Conservation (phyloP, 2,888 invertebrate species). For the Hoplodrina ambigua region DNA sequence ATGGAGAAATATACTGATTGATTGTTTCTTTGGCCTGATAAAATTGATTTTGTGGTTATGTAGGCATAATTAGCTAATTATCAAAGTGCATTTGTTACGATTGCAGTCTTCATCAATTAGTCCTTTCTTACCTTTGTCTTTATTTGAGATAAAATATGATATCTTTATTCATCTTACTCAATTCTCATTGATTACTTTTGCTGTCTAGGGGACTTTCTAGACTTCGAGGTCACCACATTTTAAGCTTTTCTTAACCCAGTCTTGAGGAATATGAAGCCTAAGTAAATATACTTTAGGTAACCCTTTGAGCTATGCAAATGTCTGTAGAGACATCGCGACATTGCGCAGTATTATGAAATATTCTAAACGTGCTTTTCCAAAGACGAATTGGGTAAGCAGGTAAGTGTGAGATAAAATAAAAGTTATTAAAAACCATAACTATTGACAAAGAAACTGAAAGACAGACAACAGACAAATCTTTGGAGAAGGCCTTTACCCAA, state of each 20-base stretch:
- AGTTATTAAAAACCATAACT: background rate
- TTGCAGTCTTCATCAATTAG: no score
- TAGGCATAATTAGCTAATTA: background rate
- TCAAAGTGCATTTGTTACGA: no score
- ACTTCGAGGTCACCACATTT: no score
- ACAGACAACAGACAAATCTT: no score
- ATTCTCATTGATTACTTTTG: background rate
- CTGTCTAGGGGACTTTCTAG: background rate
- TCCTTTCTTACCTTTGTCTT: no score
- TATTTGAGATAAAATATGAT: no score
- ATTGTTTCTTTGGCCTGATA: background rate
- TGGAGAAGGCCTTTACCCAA: no score
- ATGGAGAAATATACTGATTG: background rate
- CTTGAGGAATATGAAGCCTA: background rate
- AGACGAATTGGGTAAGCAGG: background rate
- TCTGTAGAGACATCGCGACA: constrained; percentile 28
- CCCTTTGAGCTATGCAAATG: constrained; percentile 34
- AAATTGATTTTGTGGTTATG: background rate
- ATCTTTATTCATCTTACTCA: background rate
- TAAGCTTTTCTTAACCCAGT: background rate
- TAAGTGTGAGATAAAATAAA: background rate
- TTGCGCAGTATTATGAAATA: constrained; percentile 42
- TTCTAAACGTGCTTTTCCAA: background rate
- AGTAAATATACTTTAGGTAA: constrained; percentile 1
- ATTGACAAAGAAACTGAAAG: background rate